Evolutionary conservation across 2,797 vertebrate genomes (phyloP).

Genomic region (Heterohyrax brucei): DNA sequence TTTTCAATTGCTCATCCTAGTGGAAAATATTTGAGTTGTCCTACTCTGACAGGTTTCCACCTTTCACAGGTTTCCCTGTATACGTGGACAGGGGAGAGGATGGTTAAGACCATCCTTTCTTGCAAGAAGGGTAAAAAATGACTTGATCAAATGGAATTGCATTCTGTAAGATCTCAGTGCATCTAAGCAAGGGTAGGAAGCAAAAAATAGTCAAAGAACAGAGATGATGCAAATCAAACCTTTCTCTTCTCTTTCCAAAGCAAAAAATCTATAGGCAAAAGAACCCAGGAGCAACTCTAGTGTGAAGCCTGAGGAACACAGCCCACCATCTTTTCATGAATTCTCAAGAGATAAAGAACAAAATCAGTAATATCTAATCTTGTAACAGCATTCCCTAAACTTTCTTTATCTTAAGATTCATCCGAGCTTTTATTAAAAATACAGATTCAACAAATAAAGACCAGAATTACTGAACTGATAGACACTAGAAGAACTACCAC

Average conservation of each 20-base stretch:
- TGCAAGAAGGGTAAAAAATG: background rate
- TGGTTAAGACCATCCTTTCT: background rate
- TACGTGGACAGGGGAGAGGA: background rate
- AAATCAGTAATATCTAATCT: background rate
- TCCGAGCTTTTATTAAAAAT: slow-evolving; percentile 60
- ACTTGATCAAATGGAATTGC: background rate
- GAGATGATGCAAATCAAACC: background rate
- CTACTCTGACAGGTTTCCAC: background rate
- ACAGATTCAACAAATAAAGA: background rate
- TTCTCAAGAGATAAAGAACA: background rate
- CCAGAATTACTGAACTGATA: no score
- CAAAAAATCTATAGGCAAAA: background rate
- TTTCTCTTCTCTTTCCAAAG: background rate
- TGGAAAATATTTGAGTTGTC: background rate
- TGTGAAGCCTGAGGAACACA: background rate
- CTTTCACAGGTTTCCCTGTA: background rate
- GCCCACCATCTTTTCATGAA: background rate
- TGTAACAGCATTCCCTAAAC: background rate
- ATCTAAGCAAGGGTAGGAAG: background rate
- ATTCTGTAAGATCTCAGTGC: background rate
- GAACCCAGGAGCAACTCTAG: background rate
- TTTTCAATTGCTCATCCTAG: background rate
- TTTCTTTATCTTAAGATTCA: slow-evolving; percentile 5
- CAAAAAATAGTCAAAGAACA: background rate
- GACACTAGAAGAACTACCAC: no score